Base-by-base conservation (phyloP, 2,888 invertebrate species). In the Limnephilus rhombicus region DNA sequence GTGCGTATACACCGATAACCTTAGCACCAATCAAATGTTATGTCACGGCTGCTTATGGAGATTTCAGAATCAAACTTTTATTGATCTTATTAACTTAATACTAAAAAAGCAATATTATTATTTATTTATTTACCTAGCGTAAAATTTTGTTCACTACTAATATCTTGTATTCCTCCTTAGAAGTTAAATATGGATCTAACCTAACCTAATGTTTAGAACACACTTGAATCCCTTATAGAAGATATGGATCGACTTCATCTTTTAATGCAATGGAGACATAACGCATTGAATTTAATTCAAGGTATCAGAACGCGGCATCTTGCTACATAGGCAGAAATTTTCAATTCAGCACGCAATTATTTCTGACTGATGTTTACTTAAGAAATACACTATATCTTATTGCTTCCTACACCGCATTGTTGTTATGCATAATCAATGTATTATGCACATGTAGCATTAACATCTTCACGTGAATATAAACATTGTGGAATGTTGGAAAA, bases 1-100 rank as follows among this genome's bases (percentile, higher is more conserved):
- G 88, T 53, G 88, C 88, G 34, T 68, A 45, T 45, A 68, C 34
- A 53, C 31, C 31, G 88, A 88, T 88, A 88, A 45, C 88, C 88
- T 88, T 88, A 88, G 31, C 88, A 88, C 88, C 53, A n/a, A 88
- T 88, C 29, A 18, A 68, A 88, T 68, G 53, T 88, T 88, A 88
- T 88, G 88, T 88, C 88, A 68, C 34, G 18, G 88, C 34, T 88
- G 68, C 15, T 68, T 34, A 15, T 53, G 15, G 29, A 68, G 88
- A 68, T 68, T 68, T 68, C 68, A 68, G 68, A 68, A 68, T 68
- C 68, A 68, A 68, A 68, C 24, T 24, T 68, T 68, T n/a, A 24
- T 68, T 68, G 24, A 18, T 68, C 68, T 68, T 24, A 68, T 68
- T 68, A n/a, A 24, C 24, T 68, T n/a, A 24, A 7, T 53, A 53